These are phyloP conservation scores for Parnassius orleans DNA, from an alignment of 2,888 invertebrate genomes.

Conservation along the genomic window DNA sequence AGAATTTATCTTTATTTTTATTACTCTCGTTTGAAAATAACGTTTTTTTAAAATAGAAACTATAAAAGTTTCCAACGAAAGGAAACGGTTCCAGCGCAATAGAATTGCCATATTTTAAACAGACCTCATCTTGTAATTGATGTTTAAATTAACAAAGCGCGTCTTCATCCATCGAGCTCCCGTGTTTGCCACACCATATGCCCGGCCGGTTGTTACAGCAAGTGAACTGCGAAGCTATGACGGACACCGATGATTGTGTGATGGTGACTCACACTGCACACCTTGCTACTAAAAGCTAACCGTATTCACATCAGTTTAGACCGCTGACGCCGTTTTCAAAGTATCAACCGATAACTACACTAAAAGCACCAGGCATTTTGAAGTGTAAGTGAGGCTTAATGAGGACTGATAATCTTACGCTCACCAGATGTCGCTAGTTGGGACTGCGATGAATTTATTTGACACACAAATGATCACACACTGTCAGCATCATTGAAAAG, in stretches of 20 bases:
- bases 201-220: conserved; percentile 49
- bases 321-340: conserved; percentile 10
- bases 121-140: background rate
- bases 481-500: too few relatives aligned
- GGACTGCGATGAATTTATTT: too few relatives aligned
- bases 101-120: background rate
- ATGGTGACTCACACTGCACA: conserved; percentile 50
- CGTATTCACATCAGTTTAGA: conserved; percentile 19
- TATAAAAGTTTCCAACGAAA: too few relatives aligned
- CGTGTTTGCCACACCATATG: conserved; percentile 45
- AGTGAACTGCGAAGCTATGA: conserved; percentile 47
- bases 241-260: conserved; percentile 33
- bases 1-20: too few relatives aligned
- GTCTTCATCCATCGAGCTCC: conserved; percentile 51
- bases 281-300: conserved; percentile 50
- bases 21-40: too few relatives aligned
- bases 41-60: too few relatives aligned
- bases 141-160: background rate
- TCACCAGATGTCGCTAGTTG: too few relatives aligned
- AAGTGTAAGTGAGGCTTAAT: too few relatives aligned
- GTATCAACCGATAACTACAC: too few relatives aligned
- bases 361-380: background rate
- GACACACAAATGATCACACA: too few relatives aligned
- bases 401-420: too few relatives aligned
- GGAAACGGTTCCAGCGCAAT: too few relatives aligned